Percentiles rank a stretch among this genome's conserved stretches.
Conservation (phyloP, 2,797 vertebrate genomes). For the Coreius guichenoti region DNA sequence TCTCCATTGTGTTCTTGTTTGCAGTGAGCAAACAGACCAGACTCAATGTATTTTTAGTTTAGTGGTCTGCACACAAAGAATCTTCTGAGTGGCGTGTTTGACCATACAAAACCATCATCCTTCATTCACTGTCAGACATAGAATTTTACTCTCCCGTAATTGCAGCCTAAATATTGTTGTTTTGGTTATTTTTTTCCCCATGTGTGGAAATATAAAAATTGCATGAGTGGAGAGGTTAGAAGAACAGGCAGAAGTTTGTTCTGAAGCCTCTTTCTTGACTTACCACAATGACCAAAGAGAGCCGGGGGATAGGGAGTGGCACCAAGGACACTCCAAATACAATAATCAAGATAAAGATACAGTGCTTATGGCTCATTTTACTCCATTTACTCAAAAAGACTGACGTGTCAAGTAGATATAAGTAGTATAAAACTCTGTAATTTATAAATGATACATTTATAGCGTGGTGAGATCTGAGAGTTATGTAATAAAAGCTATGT, state of each 20-base stretch:
- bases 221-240: conserved; percentile 43
- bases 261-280: conserved; percentile 51
- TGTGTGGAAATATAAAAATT: conserved; percentile 59
- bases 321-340: conserved; percentile 53
- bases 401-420: neutral
- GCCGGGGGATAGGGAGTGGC: conserved; percentile 50
- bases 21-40: conserved; percentile 70
- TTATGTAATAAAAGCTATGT: neutral
- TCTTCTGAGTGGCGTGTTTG: conserved; percentile 43
- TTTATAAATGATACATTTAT: neutral
- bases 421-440: neutral
- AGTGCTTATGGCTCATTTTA: conserved; percentile 32
- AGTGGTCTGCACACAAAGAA: conserved; percentile 36
- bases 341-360: conserved; percentile 60
- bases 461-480: neutral
- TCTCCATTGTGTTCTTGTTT: conserved; percentile 52
- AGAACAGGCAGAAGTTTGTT: conserved; percentile 58
- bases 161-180: conserved; percentile 49
- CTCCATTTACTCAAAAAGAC: conserved; percentile 8
- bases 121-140: conserved; percentile 54
- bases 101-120: conserved; percentile 49
- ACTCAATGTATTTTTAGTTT: conserved; percentile 64
- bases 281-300: conserved; percentile 53
- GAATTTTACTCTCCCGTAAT: conserved; percentile 56
- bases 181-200: conserved; percentile 42